A percentile compares a stretch with the other conserved stretches of the same genome.
These are phyloP conservation scores for Catharus bicknelli DNA, from an alignment of 2,113 vertebrate genomes.

Conservation along the genomic window DNA sequence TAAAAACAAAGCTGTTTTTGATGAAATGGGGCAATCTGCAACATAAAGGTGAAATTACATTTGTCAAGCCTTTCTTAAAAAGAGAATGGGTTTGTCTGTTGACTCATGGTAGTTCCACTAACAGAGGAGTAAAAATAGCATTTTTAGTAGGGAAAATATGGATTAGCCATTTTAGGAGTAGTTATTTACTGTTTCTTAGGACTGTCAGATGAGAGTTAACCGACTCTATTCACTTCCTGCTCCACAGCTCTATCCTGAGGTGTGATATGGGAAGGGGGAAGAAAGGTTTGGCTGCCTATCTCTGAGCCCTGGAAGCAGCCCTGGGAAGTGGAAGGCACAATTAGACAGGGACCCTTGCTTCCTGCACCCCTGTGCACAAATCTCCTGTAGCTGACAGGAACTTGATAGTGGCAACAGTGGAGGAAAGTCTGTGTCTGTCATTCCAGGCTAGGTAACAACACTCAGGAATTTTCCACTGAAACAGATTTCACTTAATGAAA, in stretches of 20 bases:
- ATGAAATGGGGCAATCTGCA: background rate
- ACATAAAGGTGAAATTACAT: background rate
- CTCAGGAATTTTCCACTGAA: background rate
- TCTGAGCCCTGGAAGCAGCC: background rate
- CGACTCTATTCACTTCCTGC: background rate
- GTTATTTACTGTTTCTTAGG: background rate
- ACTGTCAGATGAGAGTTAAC: background rate
- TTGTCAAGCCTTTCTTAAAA: background rate
- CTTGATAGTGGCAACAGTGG: background rate
- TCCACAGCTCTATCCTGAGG: background rate
- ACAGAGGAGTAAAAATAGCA: background rate
- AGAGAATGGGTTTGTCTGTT: background rate
- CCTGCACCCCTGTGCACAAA: background rate
- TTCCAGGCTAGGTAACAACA: background rate
- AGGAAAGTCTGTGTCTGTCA: background rate
- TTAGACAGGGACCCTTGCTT: background rate
- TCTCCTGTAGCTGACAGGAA: background rate
- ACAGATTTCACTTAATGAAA: slow-evolving; percentile 16
- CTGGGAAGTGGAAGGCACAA: background rate
- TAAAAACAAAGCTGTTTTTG: background rate
- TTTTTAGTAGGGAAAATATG: background rate
- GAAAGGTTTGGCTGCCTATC: background rate
- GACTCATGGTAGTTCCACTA: background rate
- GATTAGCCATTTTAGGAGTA: background rate
- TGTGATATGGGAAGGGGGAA: background rate